Percentiles rank a stretch among this genome's conserved stretches.
Conservation (phyloP, 2,888 invertebrate genomes). For the Eutolmus rufibarbis region DNA sequence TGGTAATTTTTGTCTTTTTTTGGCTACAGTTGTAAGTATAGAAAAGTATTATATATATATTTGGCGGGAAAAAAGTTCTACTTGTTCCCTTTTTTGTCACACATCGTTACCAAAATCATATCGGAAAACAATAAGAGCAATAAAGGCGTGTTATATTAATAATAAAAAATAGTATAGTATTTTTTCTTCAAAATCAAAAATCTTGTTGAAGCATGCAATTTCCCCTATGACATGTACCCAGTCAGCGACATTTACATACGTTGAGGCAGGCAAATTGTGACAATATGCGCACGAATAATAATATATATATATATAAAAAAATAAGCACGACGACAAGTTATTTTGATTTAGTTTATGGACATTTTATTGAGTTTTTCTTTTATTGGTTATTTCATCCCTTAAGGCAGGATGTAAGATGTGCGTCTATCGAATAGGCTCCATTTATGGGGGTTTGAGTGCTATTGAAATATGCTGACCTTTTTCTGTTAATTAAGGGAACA, state of each 20-base stretch:
- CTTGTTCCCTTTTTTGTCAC: constrained; percentile 44
- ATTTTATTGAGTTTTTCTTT: constrained; percentile 26
- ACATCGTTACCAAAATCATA: constrained; percentile 10
- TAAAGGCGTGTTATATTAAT: background rate
- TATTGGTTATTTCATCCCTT: background rate
- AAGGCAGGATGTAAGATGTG: background rate
- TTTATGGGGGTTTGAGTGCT: background rate
- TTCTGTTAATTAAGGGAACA: background rate
- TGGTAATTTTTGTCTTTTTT: constrained; percentile 51
- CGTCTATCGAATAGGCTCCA: background rate
- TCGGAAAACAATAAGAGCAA: constrained; percentile 7
- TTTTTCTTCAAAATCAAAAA: background rate
- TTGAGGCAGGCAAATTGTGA: constrained; percentile 49
- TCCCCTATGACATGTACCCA: constrained; percentile 55
- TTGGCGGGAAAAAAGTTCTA: background rate
- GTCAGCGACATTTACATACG: constrained; percentile 51
- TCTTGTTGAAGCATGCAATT: constrained; percentile 47
- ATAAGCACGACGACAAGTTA: constrained; percentile 24
- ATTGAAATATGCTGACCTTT: background rate
- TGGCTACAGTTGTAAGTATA: constrained; percentile 42
- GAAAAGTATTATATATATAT: constrained; percentile 34
- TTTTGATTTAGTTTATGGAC: constrained; percentile 17
- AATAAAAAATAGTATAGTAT: background rate
- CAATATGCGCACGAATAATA: constrained; percentile 34
- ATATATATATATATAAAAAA: background rate